phyloP scores from a whole-genome alignment of 2,888 invertebrate genomes.

The Hoplodrina ambigua region DNA sequence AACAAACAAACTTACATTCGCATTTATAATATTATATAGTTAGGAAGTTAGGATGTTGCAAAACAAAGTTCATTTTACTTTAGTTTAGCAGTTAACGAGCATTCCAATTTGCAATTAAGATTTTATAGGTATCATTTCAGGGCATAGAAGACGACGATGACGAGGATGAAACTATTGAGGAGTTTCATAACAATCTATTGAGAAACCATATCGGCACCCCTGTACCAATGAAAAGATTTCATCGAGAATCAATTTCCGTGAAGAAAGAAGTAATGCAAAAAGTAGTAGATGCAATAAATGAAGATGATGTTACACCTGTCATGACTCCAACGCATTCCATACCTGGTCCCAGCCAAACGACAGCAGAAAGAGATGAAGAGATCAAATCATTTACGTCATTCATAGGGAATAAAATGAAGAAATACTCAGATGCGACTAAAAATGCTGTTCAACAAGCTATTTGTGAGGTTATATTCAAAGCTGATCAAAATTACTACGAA shows the following conservation, averaged over 20 bases:
- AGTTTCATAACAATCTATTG: constrained; percentile 41
- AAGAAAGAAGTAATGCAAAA: constrained; percentile 34
- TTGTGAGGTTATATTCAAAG: constrained; percentile 75
- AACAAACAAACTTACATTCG: too few species aligned
- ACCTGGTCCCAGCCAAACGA: constrained; percentile 52
- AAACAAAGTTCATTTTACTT: not conserved
- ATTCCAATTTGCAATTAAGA: not conserved
- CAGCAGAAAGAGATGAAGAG: constrained; percentile 67
- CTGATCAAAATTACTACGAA: constrained; percentile 70
- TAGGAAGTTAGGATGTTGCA: too few species aligned
- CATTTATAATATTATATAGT: too few species aligned
- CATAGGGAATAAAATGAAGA: constrained; percentile 75
- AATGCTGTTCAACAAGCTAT: constrained; percentile 74
- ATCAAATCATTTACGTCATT: constrained; percentile 72
- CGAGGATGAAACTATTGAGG: constrained; percentile 35
- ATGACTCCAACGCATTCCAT: constrained; percentile 14
- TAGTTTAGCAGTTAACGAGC: not conserved
- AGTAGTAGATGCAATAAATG: constrained; percentile 15
- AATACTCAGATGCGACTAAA: constrained; percentile 69
- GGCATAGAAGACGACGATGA: constrained; percentile 44
- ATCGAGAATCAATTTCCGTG: constrained; percentile 11
- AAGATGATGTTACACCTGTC: constrained; percentile 8
- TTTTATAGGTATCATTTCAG: constrained; percentile 29
- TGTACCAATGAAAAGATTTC: constrained; percentile 27
- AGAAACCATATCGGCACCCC: constrained; percentile 41